Base-by-base conservation (phyloP, 2,888 invertebrate species). In the Cetonia aurata region DNA sequence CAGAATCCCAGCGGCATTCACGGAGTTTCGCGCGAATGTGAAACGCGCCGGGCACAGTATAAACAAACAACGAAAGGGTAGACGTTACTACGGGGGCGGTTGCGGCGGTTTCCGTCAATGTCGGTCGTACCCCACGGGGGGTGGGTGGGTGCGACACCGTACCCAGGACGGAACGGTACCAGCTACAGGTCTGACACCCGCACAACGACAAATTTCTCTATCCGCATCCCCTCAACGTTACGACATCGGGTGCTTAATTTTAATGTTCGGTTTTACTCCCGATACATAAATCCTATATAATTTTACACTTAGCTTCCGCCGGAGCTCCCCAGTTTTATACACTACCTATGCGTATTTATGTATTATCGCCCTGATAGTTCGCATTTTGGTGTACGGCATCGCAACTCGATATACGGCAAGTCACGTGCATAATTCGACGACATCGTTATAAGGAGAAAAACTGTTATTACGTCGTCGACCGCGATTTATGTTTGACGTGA, bases 171-270 rank as follows among this genome's bases (percentile, higher is more conserved):
- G 69, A 69, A 72, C 72, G 75, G 75, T 73, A 77, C 62, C 78
- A 78, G 77, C 78, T 74, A 78, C 78, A 78, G 77, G 77, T 78
- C 75, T 74, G 73, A 76, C 73, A 71, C 73, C 69, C 75, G 72
- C 68, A 72, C 73, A 73, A 72, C 74, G 75, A 75, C 75, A 75
- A 74, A 73, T 74, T 74, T 74, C 74, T 71, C 73, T 72, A 74
- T 73, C 74, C 71, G 74, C 75, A 73, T 70, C 66, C 57, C 66
- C 57, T 67, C 69, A 42, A 53, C 53, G 62, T 62, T 69, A 69
- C 53, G 69, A 69, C 69, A 69, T 67, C 42, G 52, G 56, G 67
- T 67, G 67, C 69, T 69, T 69, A 60, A 69, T 69, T 69, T 59
- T 62, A 62, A 69, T 62, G 69, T 62, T 69, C 44, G 62, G 67